phyloP scores from a whole-genome alignment of 2,113 vertebrate species.

The Microcebus griseorufus region DNA sequence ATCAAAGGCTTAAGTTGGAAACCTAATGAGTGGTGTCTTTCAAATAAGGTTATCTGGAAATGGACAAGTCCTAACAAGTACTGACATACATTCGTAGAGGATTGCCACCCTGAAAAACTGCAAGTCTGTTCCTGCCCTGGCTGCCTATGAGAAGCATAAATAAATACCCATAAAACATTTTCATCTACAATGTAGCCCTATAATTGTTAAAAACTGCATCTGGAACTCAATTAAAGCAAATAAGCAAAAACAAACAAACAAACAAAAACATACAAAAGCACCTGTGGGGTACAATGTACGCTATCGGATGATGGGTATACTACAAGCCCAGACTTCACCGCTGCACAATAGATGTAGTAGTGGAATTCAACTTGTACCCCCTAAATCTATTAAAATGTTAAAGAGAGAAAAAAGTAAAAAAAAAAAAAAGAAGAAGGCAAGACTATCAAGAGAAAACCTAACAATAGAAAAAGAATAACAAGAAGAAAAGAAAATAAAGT shows the following conservation, averaged over 20 bases:
- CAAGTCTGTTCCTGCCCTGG: not conserved
- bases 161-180: not conserved
- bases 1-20: not conserved
- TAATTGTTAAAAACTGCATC: not conserved
- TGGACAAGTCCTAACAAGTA: not conserved
- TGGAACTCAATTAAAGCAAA: not conserved
- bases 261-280: too few species aligned
- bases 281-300: too few species aligned
- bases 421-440: not conserved
- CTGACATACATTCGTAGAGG: not conserved
- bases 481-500: too few species aligned
- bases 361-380: too few species aligned
- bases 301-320: too few species aligned
- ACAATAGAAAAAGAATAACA: too few species aligned
- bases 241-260: too few species aligned
- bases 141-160: not conserved
- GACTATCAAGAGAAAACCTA: not conserved
- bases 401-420: too few species aligned
- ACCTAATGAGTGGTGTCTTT: not conserved
- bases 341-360: too few species aligned
- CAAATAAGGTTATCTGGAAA: not conserved
- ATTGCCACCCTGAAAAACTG: not conserved
- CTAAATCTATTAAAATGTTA: too few species aligned
- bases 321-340: too few species aligned
- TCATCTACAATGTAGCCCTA: not conserved